These are phyloP conservation scores for Lasius platythorax DNA, from an alignment of 2,888 invertebrate genomes.

Conservation along the genomic window DNA sequence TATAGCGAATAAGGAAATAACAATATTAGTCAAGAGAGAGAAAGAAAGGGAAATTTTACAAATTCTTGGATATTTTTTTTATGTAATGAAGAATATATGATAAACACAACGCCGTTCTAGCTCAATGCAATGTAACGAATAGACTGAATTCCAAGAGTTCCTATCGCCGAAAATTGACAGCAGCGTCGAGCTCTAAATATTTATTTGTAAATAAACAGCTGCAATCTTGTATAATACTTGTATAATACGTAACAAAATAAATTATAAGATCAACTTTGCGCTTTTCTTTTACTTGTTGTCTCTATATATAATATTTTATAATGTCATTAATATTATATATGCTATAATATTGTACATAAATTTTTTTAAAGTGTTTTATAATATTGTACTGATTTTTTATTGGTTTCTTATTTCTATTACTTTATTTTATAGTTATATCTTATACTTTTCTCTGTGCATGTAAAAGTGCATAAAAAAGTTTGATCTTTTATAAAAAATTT, in stretches of 20 bases:
- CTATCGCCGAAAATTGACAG: conserved; percentile 78
- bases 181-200: conserved; percentile 78
- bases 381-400: neutral
- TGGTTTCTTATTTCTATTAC: neutral
- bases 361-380: neutral
- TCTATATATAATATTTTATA: neutral
- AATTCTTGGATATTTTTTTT: conserved; percentile 73
- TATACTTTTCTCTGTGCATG: neutral
- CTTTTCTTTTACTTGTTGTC: neutral
- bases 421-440: neutral
- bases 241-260: conserved; percentile 67
- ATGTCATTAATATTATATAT: neutral
- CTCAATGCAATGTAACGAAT: conserved; percentile 82
- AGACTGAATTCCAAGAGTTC: conserved; percentile 85
- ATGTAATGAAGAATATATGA: conserved; percentile 64
- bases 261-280: neutral
- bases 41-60: conserved; percentile 59
- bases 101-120: conserved; percentile 65
- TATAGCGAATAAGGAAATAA: conserved; percentile 18
- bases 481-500: neutral
- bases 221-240: conserved; percentile 64
- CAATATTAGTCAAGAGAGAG: conserved; percentile 9
- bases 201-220: conserved; percentile 82
- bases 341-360: neutral
- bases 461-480: neutral